A percentile compares a stretch with the other conserved stretches of the same genome.
Evolutionary conservation across 2,113 vertebrate genomes (phyloP).

Genomic region (Chinchilla lanigera): DNA sequence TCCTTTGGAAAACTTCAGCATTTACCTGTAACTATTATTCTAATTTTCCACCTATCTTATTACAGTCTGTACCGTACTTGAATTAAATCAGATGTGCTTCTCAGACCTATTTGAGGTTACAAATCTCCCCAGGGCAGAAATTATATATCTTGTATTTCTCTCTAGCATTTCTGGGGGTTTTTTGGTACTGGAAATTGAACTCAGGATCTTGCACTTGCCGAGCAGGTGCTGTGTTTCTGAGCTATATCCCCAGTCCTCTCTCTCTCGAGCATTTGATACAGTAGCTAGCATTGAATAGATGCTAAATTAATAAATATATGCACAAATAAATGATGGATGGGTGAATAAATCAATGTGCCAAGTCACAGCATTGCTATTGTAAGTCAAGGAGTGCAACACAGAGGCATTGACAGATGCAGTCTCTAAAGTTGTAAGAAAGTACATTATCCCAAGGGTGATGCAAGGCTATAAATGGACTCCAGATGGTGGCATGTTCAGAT

Average conservation of each 20-base stretch:
- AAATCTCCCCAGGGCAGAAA: neutral
- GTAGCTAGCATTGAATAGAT: neutral
- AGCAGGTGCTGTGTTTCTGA: too few species aligned
- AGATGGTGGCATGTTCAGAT: constrained; percentile 76
- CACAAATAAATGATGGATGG: neutral
- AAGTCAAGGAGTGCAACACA: constrained; percentile 22
- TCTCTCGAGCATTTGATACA: neutral
- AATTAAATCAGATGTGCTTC: neutral
- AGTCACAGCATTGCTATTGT: neutral
- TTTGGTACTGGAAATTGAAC: too few species aligned
- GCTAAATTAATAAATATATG: constrained; percentile 8
- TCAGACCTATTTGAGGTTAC: neutral
- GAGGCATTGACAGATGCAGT: constrained; percentile 53
- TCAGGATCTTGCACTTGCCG: too few species aligned
- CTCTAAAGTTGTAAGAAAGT: constrained; percentile 53
- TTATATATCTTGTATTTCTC: neutral
- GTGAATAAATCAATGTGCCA: constrained; percentile 41
- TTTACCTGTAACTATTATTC: neutral
- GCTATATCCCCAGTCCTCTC: too few species aligned
- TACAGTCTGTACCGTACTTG: neutral
- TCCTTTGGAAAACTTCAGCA: neutral
- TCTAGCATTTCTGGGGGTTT: neutral
- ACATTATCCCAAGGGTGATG: constrained; percentile 54
- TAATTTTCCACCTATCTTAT: neutral
- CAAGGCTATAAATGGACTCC: constrained; percentile 78